Percentiles rank a stretch among this genome's conserved stretches.
Evolutionary conservation across 2,113 vertebrate genomes (phyloP).

Genomic region (Nothobranchius kuhntae): DNA sequence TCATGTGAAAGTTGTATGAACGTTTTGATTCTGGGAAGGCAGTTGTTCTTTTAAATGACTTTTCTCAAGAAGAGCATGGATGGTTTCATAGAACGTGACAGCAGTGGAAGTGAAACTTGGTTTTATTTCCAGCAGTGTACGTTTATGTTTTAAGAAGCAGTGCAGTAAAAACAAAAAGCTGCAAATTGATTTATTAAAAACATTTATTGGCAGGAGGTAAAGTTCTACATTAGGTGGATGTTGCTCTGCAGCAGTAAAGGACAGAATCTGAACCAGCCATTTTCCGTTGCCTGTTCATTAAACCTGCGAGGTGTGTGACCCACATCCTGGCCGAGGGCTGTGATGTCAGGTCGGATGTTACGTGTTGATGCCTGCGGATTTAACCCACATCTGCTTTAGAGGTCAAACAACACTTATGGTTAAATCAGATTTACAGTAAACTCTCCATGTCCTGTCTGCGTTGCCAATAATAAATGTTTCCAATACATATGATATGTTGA

Average conservation of each 20-base stretch:
- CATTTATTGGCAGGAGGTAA: no score
- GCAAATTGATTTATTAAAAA: no score
- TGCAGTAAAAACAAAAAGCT: neutral
- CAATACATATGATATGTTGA: neutral
- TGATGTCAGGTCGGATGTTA: slow-evolving; percentile 21
- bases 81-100: neutral
- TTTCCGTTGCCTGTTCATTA: neutral
- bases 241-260: neutral
- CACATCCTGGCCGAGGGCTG: slow-evolving; percentile 15
- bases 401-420: neutral
- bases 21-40: neutral
- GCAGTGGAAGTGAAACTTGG: slow-evolving; percentile 17
- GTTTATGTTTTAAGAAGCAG: neutral
- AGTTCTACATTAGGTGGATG: no score
- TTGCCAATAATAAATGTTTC: neutral
- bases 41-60: neutral
- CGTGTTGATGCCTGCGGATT: slow-evolving; percentile 12
- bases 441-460: neutral
- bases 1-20: neutral
- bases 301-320: slow-evolving; percentile 16
- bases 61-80: neutral
- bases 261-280: neutral
- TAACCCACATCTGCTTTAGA: slow-evolving; percentile 24
- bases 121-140: neutral
- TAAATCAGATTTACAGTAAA: slow-evolving; percentile 14